phyloP scores from a whole-genome alignment of 2,113 vertebrate genomes.

The Epinephelus fuscoguttatus region DNA sequence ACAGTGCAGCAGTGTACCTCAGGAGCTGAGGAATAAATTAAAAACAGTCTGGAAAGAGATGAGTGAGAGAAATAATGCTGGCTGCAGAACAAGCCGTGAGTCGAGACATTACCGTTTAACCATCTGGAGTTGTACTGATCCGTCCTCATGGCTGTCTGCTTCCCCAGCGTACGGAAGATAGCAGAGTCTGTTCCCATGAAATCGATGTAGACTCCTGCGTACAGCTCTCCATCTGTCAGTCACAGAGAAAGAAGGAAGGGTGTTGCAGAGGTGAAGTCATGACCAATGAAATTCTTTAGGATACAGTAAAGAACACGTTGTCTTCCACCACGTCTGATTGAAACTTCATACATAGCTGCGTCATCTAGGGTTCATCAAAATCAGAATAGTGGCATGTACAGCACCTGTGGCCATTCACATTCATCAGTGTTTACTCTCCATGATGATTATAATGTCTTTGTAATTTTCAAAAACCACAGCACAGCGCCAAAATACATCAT shows the following conservation, averaged over 20 bases:
- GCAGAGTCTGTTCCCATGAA: conserved; percentile 99
- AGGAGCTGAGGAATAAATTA: conserved; percentile 40
- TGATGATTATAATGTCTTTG: conserved; percentile 10
- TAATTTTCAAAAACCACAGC: neutral
- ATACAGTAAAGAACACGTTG: conserved; percentile 16
- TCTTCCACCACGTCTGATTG: neutral
- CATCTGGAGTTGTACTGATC: conserved; percentile 99
- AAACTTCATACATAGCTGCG: conserved; percentile 30
- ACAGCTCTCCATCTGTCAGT: conserved; percentile 95
- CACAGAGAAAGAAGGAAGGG: conserved; percentile 40
- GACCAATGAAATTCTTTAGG: conserved; percentile 25
- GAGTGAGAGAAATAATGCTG: conserved; percentile 37
- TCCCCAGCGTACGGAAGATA: conserved; percentile 97
- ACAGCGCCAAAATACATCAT: conserved; percentile 23
- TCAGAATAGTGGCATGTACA: neutral
- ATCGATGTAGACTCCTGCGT: conserved; percentile 97
- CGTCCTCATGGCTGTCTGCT: conserved; percentile 98
- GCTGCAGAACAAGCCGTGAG: conserved; percentile 43
- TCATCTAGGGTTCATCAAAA: conserved; percentile 25
- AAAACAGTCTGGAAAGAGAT: conserved; percentile 40
- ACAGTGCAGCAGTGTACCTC: conserved; percentile 2
- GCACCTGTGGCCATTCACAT: conserved; percentile 20
- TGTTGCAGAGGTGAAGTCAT: conserved; percentile 47
- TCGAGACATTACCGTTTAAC: conserved; percentile 90
- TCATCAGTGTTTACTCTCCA: neutral